phyloP scores from a whole-genome alignment of 2,888 invertebrate genomes.

The Drosophila austrosaltans region DNA sequence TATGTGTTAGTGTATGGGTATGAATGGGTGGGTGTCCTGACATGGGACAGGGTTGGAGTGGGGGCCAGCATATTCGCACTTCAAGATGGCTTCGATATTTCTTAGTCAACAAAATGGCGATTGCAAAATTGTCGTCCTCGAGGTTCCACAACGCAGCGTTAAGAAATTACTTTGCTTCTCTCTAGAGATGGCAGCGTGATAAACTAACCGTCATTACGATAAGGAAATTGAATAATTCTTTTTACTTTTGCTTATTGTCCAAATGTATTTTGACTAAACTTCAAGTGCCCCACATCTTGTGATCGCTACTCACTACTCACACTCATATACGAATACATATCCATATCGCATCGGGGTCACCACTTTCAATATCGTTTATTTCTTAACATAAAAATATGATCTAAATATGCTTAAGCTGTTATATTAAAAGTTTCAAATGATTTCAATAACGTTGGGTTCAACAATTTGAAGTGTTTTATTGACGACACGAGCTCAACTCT shows the following conservation, averaged over 20 bases:
- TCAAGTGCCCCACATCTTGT: too few species aligned
- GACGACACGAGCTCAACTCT: slow-evolving; percentile 7
- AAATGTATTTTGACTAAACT: background rate
- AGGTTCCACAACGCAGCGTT: slow-evolving; percentile 59
- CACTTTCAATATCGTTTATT: too few species aligned
- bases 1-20: slow-evolving; percentile 19
- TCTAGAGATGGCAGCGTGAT: slow-evolving; percentile 33
- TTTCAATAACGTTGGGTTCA: background rate
- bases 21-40: slow-evolving; percentile 43
- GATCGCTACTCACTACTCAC: too few species aligned
- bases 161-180: slow-evolving; percentile 74
- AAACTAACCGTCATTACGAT: slow-evolving; percentile 11
- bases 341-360: too few species aligned
- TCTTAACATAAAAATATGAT: too few species aligned
- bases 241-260: background rate
- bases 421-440: too few species aligned
- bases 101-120: slow-evolving; percentile 79
- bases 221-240: slow-evolving; percentile 10
- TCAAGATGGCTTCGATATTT: slow-evolving; percentile 79
- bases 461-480: background rate
- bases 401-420: too few species aligned
- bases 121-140: slow-evolving; percentile 75
- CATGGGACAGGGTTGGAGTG: slow-evolving; percentile 27
- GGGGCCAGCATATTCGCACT: slow-evolving; percentile 71
- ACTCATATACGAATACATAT: too few species aligned